Evolutionary conservation across 1,140 invertebrate genomes (phyloP), one percentile per base, ranked within the genome.

Genomic region (Camponotus pennsylvanicus): DNA sequence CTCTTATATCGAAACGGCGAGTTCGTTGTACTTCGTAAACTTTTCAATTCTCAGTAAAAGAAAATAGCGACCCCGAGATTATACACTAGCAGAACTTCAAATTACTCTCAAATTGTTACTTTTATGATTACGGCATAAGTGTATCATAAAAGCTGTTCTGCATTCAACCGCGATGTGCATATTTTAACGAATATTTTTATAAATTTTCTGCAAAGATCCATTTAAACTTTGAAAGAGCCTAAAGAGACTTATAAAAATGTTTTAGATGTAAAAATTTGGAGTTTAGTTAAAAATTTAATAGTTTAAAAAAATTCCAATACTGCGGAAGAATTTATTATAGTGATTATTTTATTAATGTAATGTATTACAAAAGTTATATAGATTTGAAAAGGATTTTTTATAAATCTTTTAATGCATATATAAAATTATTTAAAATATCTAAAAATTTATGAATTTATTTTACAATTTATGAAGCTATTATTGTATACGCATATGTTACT

Each of bases 31-130:
- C 79, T 75, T 61, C 42, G 69, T 75, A 83, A 83, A 83, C 79
- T 83, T 83, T 83, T 83, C 79, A 83, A 83, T 83, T 83, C 57
- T 75, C 42, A 45, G 40, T 82, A 49, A 83, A 83, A 83, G 69
- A 83, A 83, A 83, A 40, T 73, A 83, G 79, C 55, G 18, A 83
- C 52, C 79, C 11, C 40, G 67, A 27, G 55, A 73, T 82, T 83
- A 83, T 75, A 83, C 55, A 18, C 18, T 40, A 5, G 69, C 55
- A 63, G 73, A 83, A 82, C 55, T 82, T 82, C 42, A 18, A n/a
- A 73, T 83, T 83, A 83, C 55, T 55, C 69, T 83, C 69, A 61
- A 83, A 83, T 83, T 83, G 79, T 83, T 83, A 83, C 69, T 34
- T 63, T 45, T n/a, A 73, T 75, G 69, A 83, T 83, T 73, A 83